phyloP scores from a whole-genome alignment of 2,888 invertebrate genomes.

The Heliconius erato region DNA sequence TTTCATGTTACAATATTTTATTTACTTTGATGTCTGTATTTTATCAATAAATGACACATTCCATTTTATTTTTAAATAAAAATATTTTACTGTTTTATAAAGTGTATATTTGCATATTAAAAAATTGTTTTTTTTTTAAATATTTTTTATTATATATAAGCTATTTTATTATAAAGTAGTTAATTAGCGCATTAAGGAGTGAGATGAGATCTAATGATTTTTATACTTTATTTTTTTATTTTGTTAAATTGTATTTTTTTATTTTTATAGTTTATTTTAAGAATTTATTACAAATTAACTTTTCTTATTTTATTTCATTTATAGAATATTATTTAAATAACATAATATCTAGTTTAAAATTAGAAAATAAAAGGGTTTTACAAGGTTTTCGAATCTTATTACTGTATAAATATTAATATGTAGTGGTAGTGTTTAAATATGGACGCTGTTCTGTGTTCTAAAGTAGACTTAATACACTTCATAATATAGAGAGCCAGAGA shows the following conservation, averaged over 20 bases:
- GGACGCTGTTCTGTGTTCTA: conserved; percentile 4
- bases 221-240: not conserved
- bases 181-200: not conserved
- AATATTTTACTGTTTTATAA: not conserved
- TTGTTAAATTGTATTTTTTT: not conserved
- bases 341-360: conserved; percentile 30
- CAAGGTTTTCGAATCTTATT: conserved; percentile 44
- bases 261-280: not conserved
- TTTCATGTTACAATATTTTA: too few species aligned
- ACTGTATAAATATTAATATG: conserved; percentile 30
- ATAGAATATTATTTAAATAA: not conserved
- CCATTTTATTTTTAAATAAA: not conserved
- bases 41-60: not conserved
- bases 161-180: not conserved
- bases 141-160: conserved; percentile 10
- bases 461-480: not conserved
- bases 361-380: conserved; percentile 40
- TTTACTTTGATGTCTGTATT: too few species aligned
- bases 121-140: not conserved
- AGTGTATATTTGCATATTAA: not conserved
- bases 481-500: not conserved
- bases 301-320: not conserved
- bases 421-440: conserved; percentile 23
- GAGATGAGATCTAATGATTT: not conserved
- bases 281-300: not conserved